Evolutionary conservation across 2,888 invertebrate genomes (phyloP).

Genomic region (Lissonota sp.): DNA sequence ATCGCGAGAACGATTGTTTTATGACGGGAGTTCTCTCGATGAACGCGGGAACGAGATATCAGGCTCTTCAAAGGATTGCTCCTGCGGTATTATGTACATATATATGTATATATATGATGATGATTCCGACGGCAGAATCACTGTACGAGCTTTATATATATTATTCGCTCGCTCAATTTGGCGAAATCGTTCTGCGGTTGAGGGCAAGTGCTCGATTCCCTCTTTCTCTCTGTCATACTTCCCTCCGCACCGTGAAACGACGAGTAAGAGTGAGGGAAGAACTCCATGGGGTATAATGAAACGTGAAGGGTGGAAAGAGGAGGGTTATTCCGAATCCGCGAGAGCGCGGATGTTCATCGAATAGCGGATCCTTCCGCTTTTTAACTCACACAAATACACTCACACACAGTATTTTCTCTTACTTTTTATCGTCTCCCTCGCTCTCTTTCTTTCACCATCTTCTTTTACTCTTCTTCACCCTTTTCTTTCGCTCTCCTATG

Average conservation of each 20-base stretch:
- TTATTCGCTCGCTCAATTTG: conserved; percentile 64
- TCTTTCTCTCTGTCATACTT: background rate
- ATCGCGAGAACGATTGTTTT: conserved; percentile 64
- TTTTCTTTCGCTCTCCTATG: conserved; percentile 22
- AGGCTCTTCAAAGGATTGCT: conserved; percentile 14
- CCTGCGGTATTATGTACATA: background rate
- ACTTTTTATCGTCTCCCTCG: conserved; percentile 30
- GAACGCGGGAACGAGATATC: conserved; percentile 55
- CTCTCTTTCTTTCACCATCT: background rate
- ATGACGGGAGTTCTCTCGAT: conserved; percentile 56
- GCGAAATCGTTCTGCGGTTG: conserved; percentile 64
- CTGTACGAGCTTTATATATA: conserved; percentile 43
- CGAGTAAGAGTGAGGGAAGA: conserved; percentile 27
- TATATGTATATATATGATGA: conserved; percentile 62
- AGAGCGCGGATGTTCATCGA: conserved; percentile 35
- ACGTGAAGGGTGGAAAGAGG: background rate
- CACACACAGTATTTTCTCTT: conserved; percentile 25
- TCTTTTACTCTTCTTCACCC: conserved; percentile 29
- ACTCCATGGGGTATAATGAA: conserved; percentile 34
- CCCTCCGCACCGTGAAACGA: background rate
- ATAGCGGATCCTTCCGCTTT: conserved; percentile 38
- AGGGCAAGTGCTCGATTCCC: conserved; percentile 38
- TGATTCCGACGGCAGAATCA: conserved; percentile 69
- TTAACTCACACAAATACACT: conserved; percentile 33
- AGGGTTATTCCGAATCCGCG: conserved; percentile 9